phyloP scores from a whole-genome alignment of 2,888 invertebrate species.

The Octonoba sinensis region DNA sequence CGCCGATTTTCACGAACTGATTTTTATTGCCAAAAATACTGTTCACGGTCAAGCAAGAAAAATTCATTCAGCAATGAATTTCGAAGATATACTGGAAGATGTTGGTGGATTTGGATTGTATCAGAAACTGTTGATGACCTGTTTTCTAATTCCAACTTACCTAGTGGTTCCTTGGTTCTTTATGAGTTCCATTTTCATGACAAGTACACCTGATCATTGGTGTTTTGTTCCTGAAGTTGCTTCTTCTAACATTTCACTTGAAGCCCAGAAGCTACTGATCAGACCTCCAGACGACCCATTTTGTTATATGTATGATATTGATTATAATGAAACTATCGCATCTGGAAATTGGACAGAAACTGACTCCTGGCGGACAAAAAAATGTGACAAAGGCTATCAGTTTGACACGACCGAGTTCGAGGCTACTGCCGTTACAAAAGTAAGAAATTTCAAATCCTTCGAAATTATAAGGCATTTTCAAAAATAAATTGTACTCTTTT shows the following conservation, averaged over 20 bases:
- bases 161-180: slow-evolving; percentile 84
- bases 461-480: too few species aligned
- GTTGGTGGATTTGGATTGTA: slow-evolving; percentile 91
- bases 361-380: slow-evolving; percentile 72
- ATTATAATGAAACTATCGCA: slow-evolving; percentile 73
- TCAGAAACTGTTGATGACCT: slow-evolving; percentile 82
- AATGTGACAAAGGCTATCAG: slow-evolving; percentile 81
- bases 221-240: slow-evolving; percentile 79
- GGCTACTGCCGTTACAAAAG: slow-evolving; percentile 84
- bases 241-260: slow-evolving; percentile 2
- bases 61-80: slow-evolving; percentile 43
- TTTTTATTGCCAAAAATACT: too few species aligned
- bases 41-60: too few species aligned
- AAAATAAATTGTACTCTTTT: too few species aligned
- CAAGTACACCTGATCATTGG: slow-evolving; percentile 76
- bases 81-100: slow-evolving; percentile 75
- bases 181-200: slow-evolving; percentile 52
- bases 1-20: too few species aligned
- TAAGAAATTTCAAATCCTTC: slow-evolving; percentile 70
- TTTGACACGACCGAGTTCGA: slow-evolving; percentile 79
- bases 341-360: slow-evolving; percentile 68
- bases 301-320: slow-evolving; percentile 82
- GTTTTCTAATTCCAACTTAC: slow-evolving; percentile 89
- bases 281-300: slow-evolving; percentile 18
- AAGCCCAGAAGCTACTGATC: slow-evolving; percentile 24